Evolutionary conservation across 1,140 invertebrate genomes (phyloP), one percentile per base, ranked within the genome.

Genomic region (Platyscapa corneri): DNA sequence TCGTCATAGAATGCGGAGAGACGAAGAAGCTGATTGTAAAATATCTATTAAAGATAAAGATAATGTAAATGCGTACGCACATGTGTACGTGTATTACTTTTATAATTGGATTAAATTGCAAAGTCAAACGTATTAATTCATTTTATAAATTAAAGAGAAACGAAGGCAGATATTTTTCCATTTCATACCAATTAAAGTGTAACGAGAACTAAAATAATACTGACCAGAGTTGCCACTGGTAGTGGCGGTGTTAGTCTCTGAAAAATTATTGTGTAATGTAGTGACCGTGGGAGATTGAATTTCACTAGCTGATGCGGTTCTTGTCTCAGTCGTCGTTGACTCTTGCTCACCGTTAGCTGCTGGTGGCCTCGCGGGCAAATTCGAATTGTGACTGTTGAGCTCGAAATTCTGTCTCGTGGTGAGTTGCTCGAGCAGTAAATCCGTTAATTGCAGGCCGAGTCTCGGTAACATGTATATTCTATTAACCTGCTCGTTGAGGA

Each of bases 401-500:
- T 87, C 88, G 8, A 90, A n/a, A 76, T 91, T 88, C 18, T 83
- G 83, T 46, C 88, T 88, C 6, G 90, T 84, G 8, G 90, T 88
- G n/a, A 93, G 88, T 78, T 93, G 92, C 16, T 90, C 89, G 3
- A 93, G 78, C 14, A 94, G 75, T 8, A 93, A 86, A 84, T 93
- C 91, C 65, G 92, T 93, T 75, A 93, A 80, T 88, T 93, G 89
- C 42, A 93, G 83, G 20, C 93, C 92, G 37, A 93, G 87, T 65
- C 92, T 90, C 3, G 93, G 87, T 42, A 93, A 86, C 20, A 90
- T 83, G 79, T 91, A 90, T 84, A 93, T 87, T 88, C 90, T 85
- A 32, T 64, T 49, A 30, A 91, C 91, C 80, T 91, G 90, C 88
- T 77, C 89, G 89, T 49, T 16, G 90, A 87, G 70, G 75, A 90